These are phyloP conservation scores for Sisor rabdophorus DNA, from an alignment of 2,113 vertebrate species.

Conservation along the genomic window DNA sequence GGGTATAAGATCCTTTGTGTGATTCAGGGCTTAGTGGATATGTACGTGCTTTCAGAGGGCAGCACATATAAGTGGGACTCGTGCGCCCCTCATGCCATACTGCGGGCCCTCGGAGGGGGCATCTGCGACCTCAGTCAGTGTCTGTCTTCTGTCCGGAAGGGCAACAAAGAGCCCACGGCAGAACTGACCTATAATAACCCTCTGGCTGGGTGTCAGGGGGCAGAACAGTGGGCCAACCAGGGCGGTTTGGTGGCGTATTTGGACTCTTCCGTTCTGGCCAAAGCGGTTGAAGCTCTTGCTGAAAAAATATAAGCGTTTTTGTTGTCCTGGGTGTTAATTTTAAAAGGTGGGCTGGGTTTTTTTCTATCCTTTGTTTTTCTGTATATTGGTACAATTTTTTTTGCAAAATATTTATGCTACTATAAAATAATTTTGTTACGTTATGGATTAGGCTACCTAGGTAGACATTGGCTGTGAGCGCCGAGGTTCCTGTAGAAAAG, in stretches of 20 bases:
- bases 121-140: constrained; percentile 60
- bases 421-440: too few species aligned
- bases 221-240: constrained; percentile 69
- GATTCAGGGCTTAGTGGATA: constrained; percentile 68
- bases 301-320: constrained; percentile 56
- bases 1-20: constrained; percentile 78
- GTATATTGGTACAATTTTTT: not conserved
- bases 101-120: constrained; percentile 71
- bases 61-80: constrained; percentile 78
- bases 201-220: constrained; percentile 50
- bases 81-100: constrained; percentile 71
- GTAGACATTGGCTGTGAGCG: not conserved
- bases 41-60: constrained; percentile 72
- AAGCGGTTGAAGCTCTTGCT: constrained; percentile 57
- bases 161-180: constrained; percentile 5
- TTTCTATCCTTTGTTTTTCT: not conserved
- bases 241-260: constrained; percentile 71
- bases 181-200: constrained; percentile 71
- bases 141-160: constrained; percentile 42
- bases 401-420: not conserved
- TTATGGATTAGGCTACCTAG: not conserved
- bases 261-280: constrained; percentile 59
- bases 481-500: too few species aligned
- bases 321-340: not conserved
- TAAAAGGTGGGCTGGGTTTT: not conserved